Conservation (phyloP, 2,797 vertebrate genomes). For the Tolypeutes matacus region DNA sequence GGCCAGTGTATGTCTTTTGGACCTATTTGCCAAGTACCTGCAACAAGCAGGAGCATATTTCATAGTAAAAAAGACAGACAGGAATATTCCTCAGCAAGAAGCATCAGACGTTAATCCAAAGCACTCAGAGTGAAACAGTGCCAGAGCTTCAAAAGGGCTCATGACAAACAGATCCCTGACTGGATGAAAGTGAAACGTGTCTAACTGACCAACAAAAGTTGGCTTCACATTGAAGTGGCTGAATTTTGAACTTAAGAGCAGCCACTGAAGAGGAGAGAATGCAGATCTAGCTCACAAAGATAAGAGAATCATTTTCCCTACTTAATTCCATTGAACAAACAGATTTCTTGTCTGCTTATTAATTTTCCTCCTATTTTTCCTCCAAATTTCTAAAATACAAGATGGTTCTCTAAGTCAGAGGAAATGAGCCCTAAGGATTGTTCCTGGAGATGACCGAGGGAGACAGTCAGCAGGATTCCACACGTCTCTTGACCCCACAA, state of each 20-base stretch:
- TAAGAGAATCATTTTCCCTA: slow-evolving; percentile 31
- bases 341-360: slow-evolving; percentile 30
- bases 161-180: slow-evolving; percentile 32
- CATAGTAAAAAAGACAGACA: slow-evolving; percentile 86
- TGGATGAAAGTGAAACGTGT: slow-evolving; percentile 40
- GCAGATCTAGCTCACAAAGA: slow-evolving; percentile 28
- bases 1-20: slow-evolving; percentile 99
- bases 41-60: slow-evolving; percentile 93
- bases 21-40: slow-evolving; percentile 99
- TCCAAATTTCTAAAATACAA: slow-evolving; percentile 60
- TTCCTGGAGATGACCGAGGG: slow-evolving; percentile 26
- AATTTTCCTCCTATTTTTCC: neutral
- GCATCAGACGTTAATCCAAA: slow-evolving; percentile 81
- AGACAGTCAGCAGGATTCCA: slow-evolving; percentile 25
- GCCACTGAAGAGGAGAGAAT: slow-evolving; percentile 61
- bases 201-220: slow-evolving; percentile 59
- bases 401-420: slow-evolving; percentile 23
- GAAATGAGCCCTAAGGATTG: slow-evolving; percentile 4
- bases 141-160: slow-evolving; percentile 64
- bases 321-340: neutral
- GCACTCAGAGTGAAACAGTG: slow-evolving; percentile 63
- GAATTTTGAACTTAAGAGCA: neutral
- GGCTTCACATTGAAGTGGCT: neutral
- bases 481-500: neutral
- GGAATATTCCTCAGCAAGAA: slow-evolving; percentile 85